phyloP scores from a whole-genome alignment of 1,140 invertebrate genomes.

The Aphis gossypii region DNA sequence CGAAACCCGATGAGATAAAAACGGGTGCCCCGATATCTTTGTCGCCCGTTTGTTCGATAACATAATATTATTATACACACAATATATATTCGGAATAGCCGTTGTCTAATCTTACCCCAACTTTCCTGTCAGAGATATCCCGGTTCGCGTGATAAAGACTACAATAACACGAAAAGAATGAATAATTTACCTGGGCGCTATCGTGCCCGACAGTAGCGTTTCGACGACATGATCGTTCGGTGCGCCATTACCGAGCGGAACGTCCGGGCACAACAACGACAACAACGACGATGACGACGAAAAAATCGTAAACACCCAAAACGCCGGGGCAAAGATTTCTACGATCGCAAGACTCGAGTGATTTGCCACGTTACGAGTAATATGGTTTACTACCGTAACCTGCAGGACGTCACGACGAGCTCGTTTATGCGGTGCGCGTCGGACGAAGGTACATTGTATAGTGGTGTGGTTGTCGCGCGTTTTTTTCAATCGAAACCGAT shows the following conservation, averaged over 20 bases:
- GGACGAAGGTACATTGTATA: not conserved
- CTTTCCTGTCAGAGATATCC: slow-evolving; percentile 50
- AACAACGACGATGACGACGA: not conserved
- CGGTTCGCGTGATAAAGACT: slow-evolving; percentile 32
- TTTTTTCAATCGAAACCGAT: not conserved
- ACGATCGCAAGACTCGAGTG: not conserved
- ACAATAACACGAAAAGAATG: slow-evolving; percentile 3
- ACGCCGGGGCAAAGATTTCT: not conserved
- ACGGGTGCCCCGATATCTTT: slow-evolving; percentile 34
- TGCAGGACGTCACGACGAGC: not conserved
- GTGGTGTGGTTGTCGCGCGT: not conserved
- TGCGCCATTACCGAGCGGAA: not conserved
- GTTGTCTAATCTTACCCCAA: slow-evolving; percentile 57
- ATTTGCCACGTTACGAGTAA: not conserved
- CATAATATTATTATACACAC: not conserved
- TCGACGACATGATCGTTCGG: slow-evolving; percentile 31
- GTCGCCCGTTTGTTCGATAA: slow-evolving; percentile 38
- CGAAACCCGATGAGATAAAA: slow-evolving; percentile 50
- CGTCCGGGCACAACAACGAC: not conserved
- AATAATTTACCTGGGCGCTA: slow-evolving; percentile 39
- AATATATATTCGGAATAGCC: slow-evolving; percentile 42
- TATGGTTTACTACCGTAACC: not conserved
- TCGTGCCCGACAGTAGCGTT: slow-evolving; percentile 37
- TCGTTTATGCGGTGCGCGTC: not conserved
- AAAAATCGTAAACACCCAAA: not conserved